phyloP scores from a whole-genome alignment of 2,888 invertebrate species.

The Plusia festucae region DNA sequence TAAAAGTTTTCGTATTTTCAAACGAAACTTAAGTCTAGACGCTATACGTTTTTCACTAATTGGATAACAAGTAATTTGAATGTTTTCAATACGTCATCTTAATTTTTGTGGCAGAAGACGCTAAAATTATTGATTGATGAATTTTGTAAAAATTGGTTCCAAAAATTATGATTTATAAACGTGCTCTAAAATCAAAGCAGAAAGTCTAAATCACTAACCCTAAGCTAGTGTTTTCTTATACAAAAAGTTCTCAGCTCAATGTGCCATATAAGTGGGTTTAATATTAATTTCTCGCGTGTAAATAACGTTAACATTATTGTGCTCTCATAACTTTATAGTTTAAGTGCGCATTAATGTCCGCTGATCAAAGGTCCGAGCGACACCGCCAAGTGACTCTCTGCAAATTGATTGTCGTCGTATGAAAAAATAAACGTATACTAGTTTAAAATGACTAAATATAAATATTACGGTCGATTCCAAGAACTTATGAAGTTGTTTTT shows the following conservation, averaged over 20 bases:
- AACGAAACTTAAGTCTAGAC: too few relatives aligned
- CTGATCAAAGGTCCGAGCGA: conserved; percentile 44
- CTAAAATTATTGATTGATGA: too few relatives aligned
- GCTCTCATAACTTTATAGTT: conserved; percentile 46
- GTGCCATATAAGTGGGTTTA: conserved; percentile 19
- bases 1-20: background rate
- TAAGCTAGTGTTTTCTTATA: too few relatives aligned
- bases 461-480: conserved; percentile 21
- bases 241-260: background rate
- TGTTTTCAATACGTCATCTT: too few relatives aligned
- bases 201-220: too few relatives aligned
- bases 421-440: conserved; percentile 39
- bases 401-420: conserved; percentile 32
- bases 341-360: conserved; percentile 39
- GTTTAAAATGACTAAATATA: conserved; percentile 24
- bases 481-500: conserved; percentile 40
- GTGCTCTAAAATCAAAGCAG: too few relatives aligned
- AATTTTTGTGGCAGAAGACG: too few relatives aligned
- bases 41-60: too few relatives aligned
- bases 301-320: conserved; percentile 38
- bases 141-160: too few relatives aligned
- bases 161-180: too few relatives aligned
- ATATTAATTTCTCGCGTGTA: conserved; percentile 44
- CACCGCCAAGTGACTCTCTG: conserved; percentile 15
- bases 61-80: too few relatives aligned